Evolutionary conservation across 2,888 invertebrate genomes (phyloP), one percentile per base, ranked within the genome.

Genomic region (Parasteatoda lunata): DNA sequence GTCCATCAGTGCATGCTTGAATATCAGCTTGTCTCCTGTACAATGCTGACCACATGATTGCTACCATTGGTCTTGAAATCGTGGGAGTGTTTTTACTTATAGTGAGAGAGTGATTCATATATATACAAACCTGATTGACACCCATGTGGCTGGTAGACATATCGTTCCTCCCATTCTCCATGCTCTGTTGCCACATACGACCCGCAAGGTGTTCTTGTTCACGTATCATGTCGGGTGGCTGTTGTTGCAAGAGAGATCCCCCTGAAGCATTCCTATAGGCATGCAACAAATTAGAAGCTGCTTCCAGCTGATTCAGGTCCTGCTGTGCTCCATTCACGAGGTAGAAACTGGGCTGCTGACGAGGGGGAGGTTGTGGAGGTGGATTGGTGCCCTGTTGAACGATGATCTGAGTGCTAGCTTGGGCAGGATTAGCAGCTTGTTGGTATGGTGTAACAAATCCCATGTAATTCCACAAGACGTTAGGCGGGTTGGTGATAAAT

Each of bases 401-500:
- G 5, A 88, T 66, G 11, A 88, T 66, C n/a, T 77, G 82, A 0
- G 78, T 48, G 30, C 54, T 64, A 45, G 77, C 54, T 52, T 64
- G 76, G 6, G 77, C n/a, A 51, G 72, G 59, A 65, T 69, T 79
- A 5, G 79, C 49, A 30, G 73, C 52, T 8, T 83, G 77, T 8
- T 83, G 83, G 52, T 83, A 72, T 3, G 75, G 77, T 9, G 85
- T 45, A n/a, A 88, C 77, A 54, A 88, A 88, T 4, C 79, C 71
- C 88, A 88, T 88, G 64, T 88, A 88, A 52, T 88, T 88, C 88
- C 88, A 88, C 5, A 88, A 47, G 5, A 88, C 79, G 77, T 81
- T 84, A 0, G 88, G 77, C 11, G 84, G 68, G 45, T 84, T 84
- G 45, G 81, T 48, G 7, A 84, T 75, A 30, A 77, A 84, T 5